Evolutionary conservation across 2,113 vertebrate genomes (phyloP).

Genomic region (Mus musculus): DNA sequence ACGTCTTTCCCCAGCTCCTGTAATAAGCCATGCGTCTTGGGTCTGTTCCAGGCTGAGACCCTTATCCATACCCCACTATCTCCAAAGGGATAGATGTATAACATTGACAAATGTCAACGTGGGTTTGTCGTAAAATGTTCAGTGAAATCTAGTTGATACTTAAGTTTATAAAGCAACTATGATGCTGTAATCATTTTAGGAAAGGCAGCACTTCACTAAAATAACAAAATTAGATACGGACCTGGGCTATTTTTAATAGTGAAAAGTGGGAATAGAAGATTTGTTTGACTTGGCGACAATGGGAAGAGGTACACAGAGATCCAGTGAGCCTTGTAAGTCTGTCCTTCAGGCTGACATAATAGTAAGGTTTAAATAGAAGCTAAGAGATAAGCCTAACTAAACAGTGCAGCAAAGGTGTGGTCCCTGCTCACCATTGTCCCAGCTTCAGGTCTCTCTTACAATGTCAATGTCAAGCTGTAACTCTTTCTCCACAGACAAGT

Average conservation of each 20-base stretch:
- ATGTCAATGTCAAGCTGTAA: neutral
- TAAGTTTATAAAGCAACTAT: neutral
- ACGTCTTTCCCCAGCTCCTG: neutral
- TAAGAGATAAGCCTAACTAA: neutral
- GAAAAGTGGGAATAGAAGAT: neutral
- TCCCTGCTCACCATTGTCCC: neutral
- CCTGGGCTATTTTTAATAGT: neutral
- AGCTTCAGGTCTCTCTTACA: neutral
- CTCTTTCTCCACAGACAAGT: neutral
- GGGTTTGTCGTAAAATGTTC: neutral
- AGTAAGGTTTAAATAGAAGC: neutral
- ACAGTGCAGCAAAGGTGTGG: neutral
- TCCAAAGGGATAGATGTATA: neutral
- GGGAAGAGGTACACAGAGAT: neutral
- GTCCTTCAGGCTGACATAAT: no score
- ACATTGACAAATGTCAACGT: neutral
- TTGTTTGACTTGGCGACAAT: neutral
- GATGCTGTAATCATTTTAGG: neutral
- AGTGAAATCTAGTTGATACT: neutral
- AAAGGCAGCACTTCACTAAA: constrained; percentile 10
- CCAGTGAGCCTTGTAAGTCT: neutral
- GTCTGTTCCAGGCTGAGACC: neutral
- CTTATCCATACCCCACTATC: neutral
- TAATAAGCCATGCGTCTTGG: neutral
- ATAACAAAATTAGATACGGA: neutral